Percentiles rank a stretch among this genome's conserved stretches.
These are phyloP conservation scores for Drosophila picticornis DNA, from an alignment of 2,888 invertebrate genomes.

Conservation along the genomic window DNA sequence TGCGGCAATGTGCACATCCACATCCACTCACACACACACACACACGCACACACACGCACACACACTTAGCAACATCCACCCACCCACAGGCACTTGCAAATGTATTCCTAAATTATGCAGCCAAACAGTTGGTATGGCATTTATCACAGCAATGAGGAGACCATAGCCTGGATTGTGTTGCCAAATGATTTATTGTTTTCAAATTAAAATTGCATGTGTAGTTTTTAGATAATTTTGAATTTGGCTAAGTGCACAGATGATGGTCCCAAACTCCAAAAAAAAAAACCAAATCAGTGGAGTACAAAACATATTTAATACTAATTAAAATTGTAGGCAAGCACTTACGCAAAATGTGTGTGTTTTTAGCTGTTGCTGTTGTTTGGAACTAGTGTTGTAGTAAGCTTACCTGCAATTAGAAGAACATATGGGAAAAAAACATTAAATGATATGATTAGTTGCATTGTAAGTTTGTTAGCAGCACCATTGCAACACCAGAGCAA, in stretches of 20 bases:
- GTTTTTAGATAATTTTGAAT: constrained; percentile 37
- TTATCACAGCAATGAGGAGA: constrained; percentile 1
- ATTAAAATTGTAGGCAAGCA: constrained; percentile 75
- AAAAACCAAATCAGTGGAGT: too few species aligned
- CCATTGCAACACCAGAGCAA: neutral
- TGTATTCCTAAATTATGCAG: constrained; percentile 44
- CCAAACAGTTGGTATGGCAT: constrained; percentile 51
- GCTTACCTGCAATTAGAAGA: constrained; percentile 80
- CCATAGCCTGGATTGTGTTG: constrained; percentile 1
- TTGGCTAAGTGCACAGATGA: constrained; percentile 60
- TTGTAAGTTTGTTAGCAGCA: constrained; percentile 26
- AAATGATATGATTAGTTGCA: constrained; percentile 47
- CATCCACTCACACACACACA: constrained; percentile 17
- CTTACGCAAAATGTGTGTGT: constrained; percentile 62
- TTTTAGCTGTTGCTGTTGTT: constrained; percentile 30
- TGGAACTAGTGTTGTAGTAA: constrained; percentile 47
- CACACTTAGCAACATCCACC: neutral
- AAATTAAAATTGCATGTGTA: constrained; percentile 57
- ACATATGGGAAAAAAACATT: constrained; percentile 50
- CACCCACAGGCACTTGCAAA: constrained; percentile 3
- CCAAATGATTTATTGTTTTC: constrained; percentile 69
- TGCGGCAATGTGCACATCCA: constrained; percentile 51
- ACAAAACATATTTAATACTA: constrained; percentile 63
- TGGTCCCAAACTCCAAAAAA: neutral
- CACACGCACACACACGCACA: constrained; percentile 17